Evolutionary conservation across 2,888 invertebrate genomes (phyloP).

Genomic region (Amphipyra berbera): DNA sequence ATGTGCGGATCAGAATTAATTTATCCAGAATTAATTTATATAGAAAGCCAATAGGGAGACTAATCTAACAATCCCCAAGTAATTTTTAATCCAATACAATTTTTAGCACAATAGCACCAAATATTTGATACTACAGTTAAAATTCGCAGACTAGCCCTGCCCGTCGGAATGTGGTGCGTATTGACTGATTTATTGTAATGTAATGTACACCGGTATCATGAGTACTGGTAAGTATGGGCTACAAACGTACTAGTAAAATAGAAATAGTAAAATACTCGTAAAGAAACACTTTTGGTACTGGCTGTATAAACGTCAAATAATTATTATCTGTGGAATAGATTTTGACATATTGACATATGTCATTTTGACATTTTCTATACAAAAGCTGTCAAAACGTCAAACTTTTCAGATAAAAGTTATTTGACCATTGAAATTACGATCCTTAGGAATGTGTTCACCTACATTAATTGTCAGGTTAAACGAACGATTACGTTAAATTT

Average conservation of each 20-base stretch:
- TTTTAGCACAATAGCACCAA: neutral
- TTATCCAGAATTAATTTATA: too few relatives aligned
- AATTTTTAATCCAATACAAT: neutral
- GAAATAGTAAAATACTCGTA: slow-evolving; percentile 18
- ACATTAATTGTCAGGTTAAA: too few relatives aligned
- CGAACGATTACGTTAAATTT: too few relatives aligned
- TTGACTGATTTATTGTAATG: slow-evolving; percentile 81
- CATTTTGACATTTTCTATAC: too few relatives aligned
- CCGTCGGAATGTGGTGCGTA: slow-evolving; percentile 70
- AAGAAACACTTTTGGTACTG: neutral
- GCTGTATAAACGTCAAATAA: too few relatives aligned
- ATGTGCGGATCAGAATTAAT: neutral
- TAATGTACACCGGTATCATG: slow-evolving; percentile 50
- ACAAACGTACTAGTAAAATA: slow-evolving; percentile 9
- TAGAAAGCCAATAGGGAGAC: too few relatives aligned
- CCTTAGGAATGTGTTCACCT: too few relatives aligned
- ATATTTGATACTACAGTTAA: neutral
- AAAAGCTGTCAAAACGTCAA: too few relatives aligned
- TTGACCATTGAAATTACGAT: too few relatives aligned
- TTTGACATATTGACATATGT: too few relatives aligned
- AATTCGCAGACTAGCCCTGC: slow-evolving; percentile 64
- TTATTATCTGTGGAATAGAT: too few relatives aligned
- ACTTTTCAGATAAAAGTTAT: too few relatives aligned
- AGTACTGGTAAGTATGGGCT: slow-evolving; percentile 20
- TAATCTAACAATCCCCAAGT: neutral